Evolutionary conservation across 2,888 invertebrate genomes (phyloP), one percentile per base, ranked within the genome.

Genomic region (Hemithea aestivaria): DNA sequence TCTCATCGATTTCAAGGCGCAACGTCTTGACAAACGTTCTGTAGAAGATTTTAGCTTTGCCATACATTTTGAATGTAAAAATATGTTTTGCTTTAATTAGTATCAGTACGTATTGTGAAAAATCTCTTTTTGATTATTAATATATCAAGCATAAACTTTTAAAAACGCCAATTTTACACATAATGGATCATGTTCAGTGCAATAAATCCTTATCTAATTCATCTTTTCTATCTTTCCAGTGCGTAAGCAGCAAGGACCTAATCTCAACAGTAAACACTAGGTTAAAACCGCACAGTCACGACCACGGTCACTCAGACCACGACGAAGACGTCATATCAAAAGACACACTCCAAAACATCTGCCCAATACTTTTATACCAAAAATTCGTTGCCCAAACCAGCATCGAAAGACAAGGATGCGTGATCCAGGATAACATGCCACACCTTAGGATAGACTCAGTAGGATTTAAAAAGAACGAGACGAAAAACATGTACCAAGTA

Each of bases 281-380:
- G 41, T 65, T 82, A 73, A 77, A 81, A 74, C 61, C 73, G 0
- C 65, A 67, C 37, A 54, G 56, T 1, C 74, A 77, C 42, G 53
- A 52, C 4, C 68, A 75, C 37, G 43, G 51, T 28, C 52, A 59
- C 16, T 51, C 56, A 7, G 54, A 62, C 2, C 65, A 72, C 30
- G 61, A 73, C 37, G 20, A 47, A 12, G 66, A 73, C 9, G 46
- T 68, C 3, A 62, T 87, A 35, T 65, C 73, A 7, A 55, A 73
- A 27, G 57, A 64, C 21, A 81, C 83, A 0, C 66, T 91, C 27
- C 74, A 89, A 32, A 74, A 89, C 20, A 74, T 92, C 21, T 93
- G 93, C 54, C 93, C 93, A 1, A 89, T 91, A 27, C 78, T 93
- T 8, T 66, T 93, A 7, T 92, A 92, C 65, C 91, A 92, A 55